Conservation (phyloP, 1,140 invertebrate species). For the Aphelenchoides besseyi region DNA sequence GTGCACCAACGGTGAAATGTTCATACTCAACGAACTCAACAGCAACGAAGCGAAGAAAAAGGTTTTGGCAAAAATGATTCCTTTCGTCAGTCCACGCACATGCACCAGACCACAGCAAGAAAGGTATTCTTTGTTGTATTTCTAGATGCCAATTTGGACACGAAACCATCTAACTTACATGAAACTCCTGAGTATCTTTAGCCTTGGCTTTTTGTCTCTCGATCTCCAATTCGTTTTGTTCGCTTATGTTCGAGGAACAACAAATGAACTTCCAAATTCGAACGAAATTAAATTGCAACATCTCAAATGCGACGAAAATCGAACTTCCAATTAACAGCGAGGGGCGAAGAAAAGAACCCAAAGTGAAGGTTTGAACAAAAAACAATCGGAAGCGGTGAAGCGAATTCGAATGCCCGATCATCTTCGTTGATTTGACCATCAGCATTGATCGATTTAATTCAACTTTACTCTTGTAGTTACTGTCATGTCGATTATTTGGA, state of each 20-base stretch:
- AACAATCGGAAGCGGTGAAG: too few relatives aligned
- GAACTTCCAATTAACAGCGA: too few relatives aligned
- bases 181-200: conserved; percentile 6
- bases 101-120: conserved; percentile 9
- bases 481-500: too few relatives aligned
- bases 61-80: conserved; percentile 7
- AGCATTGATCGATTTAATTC: too few relatives aligned
- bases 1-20: conserved; percentile 4
- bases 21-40: not conserved
- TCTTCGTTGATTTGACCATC: too few relatives aligned
- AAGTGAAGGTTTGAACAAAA: too few relatives aligned
- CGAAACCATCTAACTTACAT: not conserved
- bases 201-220: not conserved
- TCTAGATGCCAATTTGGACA: not conserved
- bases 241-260: not conserved
- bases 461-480: too few relatives aligned
- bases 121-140: conserved; percentile 1
- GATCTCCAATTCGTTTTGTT: conserved; percentile 7
- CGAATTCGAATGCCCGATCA: too few relatives aligned
- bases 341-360: too few relatives aligned
- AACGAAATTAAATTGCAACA: not conserved
- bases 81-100: not conserved
- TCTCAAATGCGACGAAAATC: too few relatives aligned
- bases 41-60: conserved; percentile 12
- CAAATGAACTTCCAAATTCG: conserved; percentile 10